Evolutionary conservation across 2,888 invertebrate species (phyloP).

Genomic region (Drosophila meridiana): DNA sequence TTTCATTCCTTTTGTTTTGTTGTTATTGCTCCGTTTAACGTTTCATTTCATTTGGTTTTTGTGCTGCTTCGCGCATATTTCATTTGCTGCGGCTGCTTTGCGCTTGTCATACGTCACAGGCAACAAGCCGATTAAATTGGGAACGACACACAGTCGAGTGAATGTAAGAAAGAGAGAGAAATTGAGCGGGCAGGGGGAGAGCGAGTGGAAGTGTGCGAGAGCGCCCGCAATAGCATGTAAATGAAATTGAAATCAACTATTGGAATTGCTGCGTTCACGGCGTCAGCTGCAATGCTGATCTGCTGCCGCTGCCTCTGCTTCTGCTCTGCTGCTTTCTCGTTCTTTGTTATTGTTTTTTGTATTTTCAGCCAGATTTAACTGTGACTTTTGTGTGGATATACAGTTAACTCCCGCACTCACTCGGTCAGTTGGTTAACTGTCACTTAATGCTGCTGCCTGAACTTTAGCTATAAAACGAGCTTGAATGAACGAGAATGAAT

Average conservation of each 20-base stretch:
- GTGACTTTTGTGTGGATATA: slow-evolving; percentile 28
- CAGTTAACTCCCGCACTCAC: slow-evolving; percentile 42
- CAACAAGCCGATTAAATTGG: slow-evolving; percentile 37
- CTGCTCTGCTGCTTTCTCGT: neutral
- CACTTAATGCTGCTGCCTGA: slow-evolving; percentile 23
- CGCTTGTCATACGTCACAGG: slow-evolving; percentile 51
- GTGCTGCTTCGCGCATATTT: slow-evolving; percentile 50
- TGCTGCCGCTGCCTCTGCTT: neutral
- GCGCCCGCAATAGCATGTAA: slow-evolving; percentile 10
- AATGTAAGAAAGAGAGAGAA: neutral
- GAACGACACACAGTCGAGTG: neutral
- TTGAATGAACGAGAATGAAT: slow-evolving; percentile 10
- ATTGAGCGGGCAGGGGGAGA: neutral
- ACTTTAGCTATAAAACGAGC: neutral
- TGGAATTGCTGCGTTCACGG: slow-evolving; percentile 24
- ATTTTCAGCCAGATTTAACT: slow-evolving; percentile 12
- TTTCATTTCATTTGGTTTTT: slow-evolving; percentile 51
- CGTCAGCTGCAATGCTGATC: slow-evolving; percentile 6
- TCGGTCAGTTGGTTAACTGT: slow-evolving; percentile 63
- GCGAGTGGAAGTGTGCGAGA: neutral
- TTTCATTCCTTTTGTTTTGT: slow-evolving; percentile 9
- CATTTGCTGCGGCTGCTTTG: slow-evolving; percentile 44
- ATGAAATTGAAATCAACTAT: slow-evolving; percentile 50
- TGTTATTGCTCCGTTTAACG: slow-evolving; percentile 41
- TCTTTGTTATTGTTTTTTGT: slow-evolving; percentile 9